A percentile compares a stretch with the other conserved stretches of the same genome.
Evolutionary conservation across 2,888 invertebrate species (phyloP).

Genomic region (Gortyna flavago): DNA sequence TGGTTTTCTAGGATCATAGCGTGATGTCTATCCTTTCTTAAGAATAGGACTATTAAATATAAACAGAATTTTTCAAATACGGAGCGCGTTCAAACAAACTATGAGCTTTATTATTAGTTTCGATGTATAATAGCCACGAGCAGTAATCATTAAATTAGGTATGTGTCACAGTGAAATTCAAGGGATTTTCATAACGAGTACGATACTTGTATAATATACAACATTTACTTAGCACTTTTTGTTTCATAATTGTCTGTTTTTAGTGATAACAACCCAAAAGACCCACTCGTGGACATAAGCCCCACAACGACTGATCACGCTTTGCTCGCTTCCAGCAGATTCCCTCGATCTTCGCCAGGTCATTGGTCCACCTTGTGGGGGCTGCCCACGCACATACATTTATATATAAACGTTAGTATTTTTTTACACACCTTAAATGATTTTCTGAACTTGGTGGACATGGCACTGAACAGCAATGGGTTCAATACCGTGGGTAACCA

Average conservation of each 20-base stretch:
- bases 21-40: too few species aligned
- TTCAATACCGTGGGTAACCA: conserved; percentile 84
- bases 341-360: not conserved
- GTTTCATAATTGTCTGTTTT: not conserved
- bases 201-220: not conserved
- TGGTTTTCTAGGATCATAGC: too few species aligned
- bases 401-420: not conserved
- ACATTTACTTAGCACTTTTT: not conserved
- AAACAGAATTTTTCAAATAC: too few species aligned
- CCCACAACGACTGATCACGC: too few species aligned
- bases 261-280: not conserved
- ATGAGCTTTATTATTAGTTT: too few species aligned
- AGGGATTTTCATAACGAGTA: not conserved
- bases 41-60: too few species aligned
- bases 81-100: too few species aligned
- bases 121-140: not conserved
- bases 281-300: too few species aligned
- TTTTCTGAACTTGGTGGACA: conserved; percentile 84
- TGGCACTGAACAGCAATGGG: conserved; percentile 83
- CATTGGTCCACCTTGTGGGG: not conserved
- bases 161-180: not conserved
- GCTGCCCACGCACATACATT: not conserved
- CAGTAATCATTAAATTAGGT: conserved; percentile 6
- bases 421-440: conserved; percentile 75
- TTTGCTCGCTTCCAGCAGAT: not conserved